A percentile compares a stretch with the other conserved stretches of the same genome.
Conservation (phyloP, 2,797 vertebrate genomes). For the Champsocephalus esox region DNA sequence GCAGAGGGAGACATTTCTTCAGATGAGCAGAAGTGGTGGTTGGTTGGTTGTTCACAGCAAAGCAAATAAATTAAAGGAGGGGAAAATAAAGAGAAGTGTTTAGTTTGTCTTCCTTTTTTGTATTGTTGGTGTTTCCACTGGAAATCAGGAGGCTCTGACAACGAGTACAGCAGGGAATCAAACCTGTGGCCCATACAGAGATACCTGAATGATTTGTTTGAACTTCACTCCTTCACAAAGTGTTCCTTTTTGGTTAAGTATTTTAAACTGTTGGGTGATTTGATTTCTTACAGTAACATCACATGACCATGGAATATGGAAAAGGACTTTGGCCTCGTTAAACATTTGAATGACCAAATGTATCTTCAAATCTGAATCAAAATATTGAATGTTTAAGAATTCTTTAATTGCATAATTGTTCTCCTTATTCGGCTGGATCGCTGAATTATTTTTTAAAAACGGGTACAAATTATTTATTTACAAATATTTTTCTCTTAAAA, state of each 20-base stretch:
- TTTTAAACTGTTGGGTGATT: slow-evolving; percentile 13
- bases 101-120: slow-evolving; percentile 57
- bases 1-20: background rate
- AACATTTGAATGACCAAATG: background rate
- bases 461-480: too few species aligned
- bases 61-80: slow-evolving; percentile 23
- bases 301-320: background rate
- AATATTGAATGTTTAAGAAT: background rate
- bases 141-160: slow-evolving; percentile 30
- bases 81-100: slow-evolving; percentile 8
- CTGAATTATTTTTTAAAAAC: background rate
- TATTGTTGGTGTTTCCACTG: slow-evolving; percentile 50
- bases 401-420: background rate
- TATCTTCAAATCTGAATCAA: background rate
- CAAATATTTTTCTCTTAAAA: background rate
- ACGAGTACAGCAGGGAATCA: slow-evolving; percentile 22
- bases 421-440: background rate
- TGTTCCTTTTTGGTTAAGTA: slow-evolving; percentile 62
- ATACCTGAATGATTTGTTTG: slow-evolving; percentile 15
- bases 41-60: slow-evolving; percentile 39
- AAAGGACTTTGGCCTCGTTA: background rate
- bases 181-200: slow-evolving; percentile 3
- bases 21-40: slow-evolving; percentile 17
- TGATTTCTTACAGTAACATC: slow-evolving; percentile 19
- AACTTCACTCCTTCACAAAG: slow-evolving; percentile 57